phyloP scores from a whole-genome alignment of 2,888 invertebrate species.

The Drosophila testacea region DNA sequence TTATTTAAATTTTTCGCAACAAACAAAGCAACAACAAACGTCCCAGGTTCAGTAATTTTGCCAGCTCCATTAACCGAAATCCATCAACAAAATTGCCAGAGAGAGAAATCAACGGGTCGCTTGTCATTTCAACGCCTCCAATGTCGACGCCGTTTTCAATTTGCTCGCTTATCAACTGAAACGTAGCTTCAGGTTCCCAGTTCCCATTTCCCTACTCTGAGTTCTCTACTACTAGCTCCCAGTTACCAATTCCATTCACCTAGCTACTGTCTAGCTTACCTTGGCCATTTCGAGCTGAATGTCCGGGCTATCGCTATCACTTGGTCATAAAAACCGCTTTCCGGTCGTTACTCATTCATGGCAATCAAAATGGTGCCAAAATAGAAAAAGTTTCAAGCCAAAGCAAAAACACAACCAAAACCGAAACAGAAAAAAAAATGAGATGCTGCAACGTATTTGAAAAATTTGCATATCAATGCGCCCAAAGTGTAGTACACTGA shows the following conservation, averaged over 20 bases:
- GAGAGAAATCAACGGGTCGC: conserved; percentile 65
- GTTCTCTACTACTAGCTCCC: background rate
- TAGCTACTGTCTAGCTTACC: conserved; percentile 50
- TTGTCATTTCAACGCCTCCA: conserved; percentile 76
- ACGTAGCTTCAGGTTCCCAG: conserved; percentile 30
- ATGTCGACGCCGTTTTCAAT: conserved; percentile 76
- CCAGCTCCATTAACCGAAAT: conserved; percentile 80
- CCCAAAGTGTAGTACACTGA: conserved; percentile 45
- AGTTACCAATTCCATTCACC: conserved; percentile 9
- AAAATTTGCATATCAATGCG: conserved; percentile 82
- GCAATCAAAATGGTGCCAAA: conserved; percentile 80
- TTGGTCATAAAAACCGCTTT: conserved; percentile 83
- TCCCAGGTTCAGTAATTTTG: conserved; percentile 53
- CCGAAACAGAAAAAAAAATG: conserved; percentile 31
- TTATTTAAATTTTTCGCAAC: conserved; percentile 69
- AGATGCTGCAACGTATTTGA: conserved; percentile 57
- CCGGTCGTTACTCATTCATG: conserved; percentile 84
- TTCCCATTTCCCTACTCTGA: too few relatives aligned
- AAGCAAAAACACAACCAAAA: conserved; percentile 12
- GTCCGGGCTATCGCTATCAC: conserved; percentile 69
- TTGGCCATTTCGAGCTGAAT: conserved; percentile 42
- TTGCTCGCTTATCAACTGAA: conserved; percentile 71
- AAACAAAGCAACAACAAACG: conserved; percentile 17
- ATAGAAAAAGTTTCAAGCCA: conserved; percentile 62
- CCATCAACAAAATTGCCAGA: conserved; percentile 83